Evolutionary conservation across 2,888 invertebrate species (phyloP), one percentile per base, ranked within the genome.

Genomic region (Pseudoips prasinana): DNA sequence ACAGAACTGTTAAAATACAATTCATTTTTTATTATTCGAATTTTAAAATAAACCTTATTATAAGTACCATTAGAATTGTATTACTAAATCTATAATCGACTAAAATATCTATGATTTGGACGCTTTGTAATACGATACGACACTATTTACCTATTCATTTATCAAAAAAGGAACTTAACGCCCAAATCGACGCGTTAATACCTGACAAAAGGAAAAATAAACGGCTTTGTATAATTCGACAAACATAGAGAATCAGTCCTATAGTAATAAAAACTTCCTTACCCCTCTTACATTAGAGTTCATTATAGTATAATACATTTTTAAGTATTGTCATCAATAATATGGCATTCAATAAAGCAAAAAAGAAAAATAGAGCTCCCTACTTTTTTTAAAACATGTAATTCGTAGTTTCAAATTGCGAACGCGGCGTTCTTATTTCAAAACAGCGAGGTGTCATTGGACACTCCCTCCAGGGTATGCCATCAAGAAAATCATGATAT

Each of bases 111-210:
- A 72, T 72, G 62, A 75, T 75, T 73, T 64, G 63, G 43, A 62
- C 70, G 71, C 75, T 77, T 69, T 77, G 87, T 72, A 87, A 87
- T 62, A 59, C 47, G 87, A 87, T 60, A 62, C 80, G 65, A 53
- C 70, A 79, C 77, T 87, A 86, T 88, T 88, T 87, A 86, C 84
- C 86, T 87, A 86, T 88, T 86, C 87, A 87, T 87, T 87, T 85
- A 73, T 71, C 73, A 73, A 83, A 86, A 83, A 84, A 77, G 78
- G 82, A 86, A 85, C 80, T 84, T 80, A 82, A 87, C 87, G 85
- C 87, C 87, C 86, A 87, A 85, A 87, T 87, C 85, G 85, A 75
- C 76, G 76, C 78, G 67, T 77, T 85, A 85, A 86, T 82, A 77
- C 67, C 58, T 63, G 46, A 87, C 87, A 87, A 86, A 85, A 75